Conservation (phyloP, 2,888 invertebrate species). For the Cephus pulcher region DNA sequence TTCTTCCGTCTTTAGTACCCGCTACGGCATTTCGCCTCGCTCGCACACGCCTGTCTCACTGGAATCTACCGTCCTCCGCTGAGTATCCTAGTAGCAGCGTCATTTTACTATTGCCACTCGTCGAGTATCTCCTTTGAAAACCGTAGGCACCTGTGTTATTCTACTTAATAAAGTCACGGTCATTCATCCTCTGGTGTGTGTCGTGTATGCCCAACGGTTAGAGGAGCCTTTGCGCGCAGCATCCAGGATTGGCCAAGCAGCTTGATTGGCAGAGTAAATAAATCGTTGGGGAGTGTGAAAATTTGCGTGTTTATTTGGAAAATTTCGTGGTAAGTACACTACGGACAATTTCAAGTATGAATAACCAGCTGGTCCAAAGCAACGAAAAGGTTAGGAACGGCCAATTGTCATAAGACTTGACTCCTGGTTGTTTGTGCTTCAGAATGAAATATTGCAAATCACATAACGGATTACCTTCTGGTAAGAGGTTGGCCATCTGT, state of each 20-base stretch:
- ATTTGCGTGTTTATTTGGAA: background rate
- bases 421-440: background rate
- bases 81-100: background rate
- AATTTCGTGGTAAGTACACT: background rate
- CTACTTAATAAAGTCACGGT: slow-evolving; percentile 5
- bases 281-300: background rate
- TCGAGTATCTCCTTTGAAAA: background rate
- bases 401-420: background rate
- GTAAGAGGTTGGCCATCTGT: background rate
- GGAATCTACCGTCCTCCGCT: background rate
- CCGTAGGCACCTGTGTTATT: background rate
- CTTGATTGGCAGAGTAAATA: background rate
- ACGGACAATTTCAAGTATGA: background rate
- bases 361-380: background rate
- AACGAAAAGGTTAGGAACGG: background rate
- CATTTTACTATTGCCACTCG: background rate
- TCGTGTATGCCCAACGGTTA: background rate
- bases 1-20: background rate
- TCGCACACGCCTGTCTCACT: background rate
- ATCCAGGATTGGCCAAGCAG: background rate
- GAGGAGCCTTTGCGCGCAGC: background rate
- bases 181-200: background rate
- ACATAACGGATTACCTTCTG: background rate
- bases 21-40: background rate
- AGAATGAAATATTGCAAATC: background rate